phyloP scores from a whole-genome alignment of 2,888 invertebrate species.

The Troides aeacus region DNA sequence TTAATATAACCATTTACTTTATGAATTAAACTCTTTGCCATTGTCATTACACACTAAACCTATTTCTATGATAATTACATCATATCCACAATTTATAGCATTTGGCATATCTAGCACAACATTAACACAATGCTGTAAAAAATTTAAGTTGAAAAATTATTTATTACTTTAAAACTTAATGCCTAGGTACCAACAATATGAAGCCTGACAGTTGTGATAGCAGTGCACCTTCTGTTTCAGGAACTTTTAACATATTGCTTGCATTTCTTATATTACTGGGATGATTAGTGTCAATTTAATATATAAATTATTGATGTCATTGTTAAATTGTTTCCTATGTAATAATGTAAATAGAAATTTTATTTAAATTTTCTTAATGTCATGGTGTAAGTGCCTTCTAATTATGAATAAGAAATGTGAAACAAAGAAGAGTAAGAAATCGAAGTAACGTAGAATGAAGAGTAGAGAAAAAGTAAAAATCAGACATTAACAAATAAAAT shows the following conservation, averaged over 20 bases:
- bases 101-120: constrained; percentile 72
- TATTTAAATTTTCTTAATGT: no score
- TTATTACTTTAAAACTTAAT: neutral
- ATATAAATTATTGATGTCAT: neutral
- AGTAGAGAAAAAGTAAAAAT: no score
- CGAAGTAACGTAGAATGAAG: no score
- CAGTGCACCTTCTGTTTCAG: neutral
- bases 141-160: neutral
- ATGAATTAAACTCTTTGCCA: neutral
- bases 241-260: neutral
- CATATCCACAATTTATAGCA: constrained; percentile 41
- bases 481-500: no score
- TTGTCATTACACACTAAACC: neutral
- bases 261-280: neutral
- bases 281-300: neutral
- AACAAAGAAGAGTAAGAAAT: no score
- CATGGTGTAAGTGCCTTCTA: no score
- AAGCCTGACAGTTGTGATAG: neutral
- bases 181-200: neutral
- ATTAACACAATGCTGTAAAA: constrained; percentile 36
- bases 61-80: constrained; percentile 20
- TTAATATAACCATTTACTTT: neutral
- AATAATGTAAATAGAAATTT: neutral
- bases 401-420: no score
- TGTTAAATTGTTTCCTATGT: neutral